A percentile compares a stretch with the other conserved stretches of the same genome.
Evolutionary conservation across 2,113 vertebrate genomes (phyloP).

Genomic region (Chiloscyllium plagiosum): DNA sequence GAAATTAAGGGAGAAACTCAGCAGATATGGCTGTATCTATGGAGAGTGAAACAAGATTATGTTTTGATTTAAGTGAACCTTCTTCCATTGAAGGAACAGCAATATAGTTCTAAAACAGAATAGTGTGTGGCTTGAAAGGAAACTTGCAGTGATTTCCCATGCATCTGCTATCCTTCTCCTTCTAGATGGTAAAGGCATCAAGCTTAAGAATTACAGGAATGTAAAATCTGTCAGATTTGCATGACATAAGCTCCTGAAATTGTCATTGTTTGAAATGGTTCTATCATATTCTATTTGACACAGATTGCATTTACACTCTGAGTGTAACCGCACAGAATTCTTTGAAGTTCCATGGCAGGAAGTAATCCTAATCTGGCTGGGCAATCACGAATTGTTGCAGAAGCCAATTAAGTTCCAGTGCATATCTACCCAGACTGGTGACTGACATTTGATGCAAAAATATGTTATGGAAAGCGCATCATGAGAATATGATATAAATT

Average conservation of each 20-base stretch:
- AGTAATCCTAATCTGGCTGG: not conserved
- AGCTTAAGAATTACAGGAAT: not conserved
- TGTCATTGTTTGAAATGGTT: not conserved
- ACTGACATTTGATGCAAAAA: not conserved
- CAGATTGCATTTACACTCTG: not conserved
- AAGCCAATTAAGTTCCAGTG: not conserved
- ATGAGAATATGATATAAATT: not conserved
- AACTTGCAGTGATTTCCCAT: too few species aligned
- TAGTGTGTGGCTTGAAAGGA: too few species aligned
- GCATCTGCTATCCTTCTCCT: too few species aligned
- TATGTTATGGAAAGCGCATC: too few species aligned
- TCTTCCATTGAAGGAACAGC: too few species aligned
- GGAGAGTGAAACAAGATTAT: too few species aligned
- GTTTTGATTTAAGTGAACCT: too few species aligned
- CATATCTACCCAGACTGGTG: not conserved
- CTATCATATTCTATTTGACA: not conserved
- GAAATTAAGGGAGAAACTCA: too few species aligned
- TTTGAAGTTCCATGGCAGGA: not conserved
- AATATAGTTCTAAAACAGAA: too few species aligned
- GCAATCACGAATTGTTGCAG: not conserved
- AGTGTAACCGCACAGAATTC: not conserved
- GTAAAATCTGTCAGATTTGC: not conserved
- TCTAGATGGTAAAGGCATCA: too few species aligned
- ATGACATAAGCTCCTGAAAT: not conserved
- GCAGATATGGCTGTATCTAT: too few species aligned